A percentile compares a stretch with the other conserved stretches of the same genome.
Evolutionary conservation across 2,113 vertebrate genomes (phyloP).

Genomic region (Peromyscus polionotus): DNA sequence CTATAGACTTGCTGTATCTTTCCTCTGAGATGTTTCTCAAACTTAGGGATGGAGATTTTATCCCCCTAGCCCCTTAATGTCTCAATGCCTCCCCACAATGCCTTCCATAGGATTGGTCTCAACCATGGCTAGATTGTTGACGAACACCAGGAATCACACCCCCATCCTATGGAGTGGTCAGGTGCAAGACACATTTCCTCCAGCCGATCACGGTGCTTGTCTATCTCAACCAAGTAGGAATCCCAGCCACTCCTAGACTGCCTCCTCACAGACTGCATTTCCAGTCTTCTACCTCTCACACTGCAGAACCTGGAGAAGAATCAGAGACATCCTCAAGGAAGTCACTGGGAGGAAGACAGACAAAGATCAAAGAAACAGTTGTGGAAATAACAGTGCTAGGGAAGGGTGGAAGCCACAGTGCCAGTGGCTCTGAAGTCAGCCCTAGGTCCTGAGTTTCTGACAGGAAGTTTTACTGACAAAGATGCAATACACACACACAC

Average conservation of each 20-base stretch:
- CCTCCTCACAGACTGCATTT: not conserved
- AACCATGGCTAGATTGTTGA: not conserved
- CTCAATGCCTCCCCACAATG: too few species aligned
- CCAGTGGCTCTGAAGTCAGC: not conserved
- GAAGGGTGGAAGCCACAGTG: not conserved
- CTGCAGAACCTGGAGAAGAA: not conserved
- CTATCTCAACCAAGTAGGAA: not conserved
- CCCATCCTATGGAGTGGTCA: not conserved
- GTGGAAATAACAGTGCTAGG: not conserved
- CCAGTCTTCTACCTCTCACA: not conserved
- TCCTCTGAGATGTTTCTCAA: not conserved
- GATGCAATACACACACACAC: not conserved
- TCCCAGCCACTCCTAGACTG: not conserved
- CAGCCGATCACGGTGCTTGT: not conserved
- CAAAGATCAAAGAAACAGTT: not conserved
- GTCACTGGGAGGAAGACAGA: not conserved
- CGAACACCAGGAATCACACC: not conserved
- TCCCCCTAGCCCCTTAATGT: not conserved
- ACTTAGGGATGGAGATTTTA: not conserved
- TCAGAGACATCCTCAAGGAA: not conserved
- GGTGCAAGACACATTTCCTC: not conserved
- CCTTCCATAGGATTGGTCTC: not conserved
- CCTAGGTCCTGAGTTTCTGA: not conserved
- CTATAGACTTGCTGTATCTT: not conserved
- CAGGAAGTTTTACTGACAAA: conserved; percentile 1